A percentile compares a stretch with the other conserved stretches of the same genome.
Evolutionary conservation across 2,888 invertebrate species (phyloP).

Genomic region (Rhopalosiphum nymphaeae): DNA sequence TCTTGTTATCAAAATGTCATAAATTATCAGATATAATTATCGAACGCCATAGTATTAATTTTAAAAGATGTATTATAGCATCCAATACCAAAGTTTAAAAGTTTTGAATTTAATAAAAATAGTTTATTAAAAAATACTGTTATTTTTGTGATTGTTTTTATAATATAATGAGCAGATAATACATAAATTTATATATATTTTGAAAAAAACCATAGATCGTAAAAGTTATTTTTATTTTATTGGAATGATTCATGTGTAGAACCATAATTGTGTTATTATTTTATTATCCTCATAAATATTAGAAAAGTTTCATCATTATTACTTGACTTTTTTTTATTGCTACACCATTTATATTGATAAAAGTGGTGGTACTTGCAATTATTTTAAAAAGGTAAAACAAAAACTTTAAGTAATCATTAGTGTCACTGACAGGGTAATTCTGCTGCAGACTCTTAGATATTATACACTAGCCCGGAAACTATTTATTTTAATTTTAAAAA

Average conservation of each 20-base stretch:
- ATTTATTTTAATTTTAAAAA: not conserved
- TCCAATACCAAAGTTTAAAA: not conserved
- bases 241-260: constrained; percentile 4
- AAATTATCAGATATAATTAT: not conserved
- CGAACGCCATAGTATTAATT: not conserved
- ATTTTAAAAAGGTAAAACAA: constrained; percentile 42
- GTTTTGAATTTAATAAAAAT: not conserved
- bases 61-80: not conserved
- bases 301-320: constrained; percentile 48
- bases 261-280: constrained; percentile 21
- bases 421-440: constrained; percentile 3
- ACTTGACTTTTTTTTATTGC: not conserved
- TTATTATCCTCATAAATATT: constrained; percentile 25
- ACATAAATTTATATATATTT: not conserved
- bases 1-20: not conserved
- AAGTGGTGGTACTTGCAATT: constrained; percentile 23
- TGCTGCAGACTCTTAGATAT: not conserved
- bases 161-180: not conserved
- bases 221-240: constrained; percentile 22
- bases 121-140: not conserved
- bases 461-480: not conserved
- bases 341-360: constrained; percentile 38
- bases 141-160: not conserved
- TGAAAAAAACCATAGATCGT: not conserved
- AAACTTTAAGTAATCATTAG: constrained; percentile 40